Evolutionary conservation across 2,888 invertebrate species (phyloP), one percentile per base, ranked within the genome.

Genomic region (Melanotus villosus): DNA sequence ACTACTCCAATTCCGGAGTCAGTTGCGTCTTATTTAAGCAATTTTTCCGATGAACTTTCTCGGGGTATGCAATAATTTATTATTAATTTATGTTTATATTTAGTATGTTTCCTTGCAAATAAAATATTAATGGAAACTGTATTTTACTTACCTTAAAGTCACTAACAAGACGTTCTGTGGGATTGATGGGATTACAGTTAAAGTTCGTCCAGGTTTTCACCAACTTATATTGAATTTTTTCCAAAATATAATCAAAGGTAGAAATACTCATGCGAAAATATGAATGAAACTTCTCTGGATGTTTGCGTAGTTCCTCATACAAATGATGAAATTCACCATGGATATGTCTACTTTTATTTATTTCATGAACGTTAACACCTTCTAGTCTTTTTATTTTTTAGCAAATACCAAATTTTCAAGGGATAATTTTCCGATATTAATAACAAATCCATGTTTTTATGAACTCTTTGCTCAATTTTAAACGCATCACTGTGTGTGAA

Each of bases 141-240:
- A 5, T n/a, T 47, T 50, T 50, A 1, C 50, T 26, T 26, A 50
- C 50, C 50, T 23, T n/a, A 50, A 16, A 14, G 50, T 50, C 5
- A 50, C 26, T 50, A n/a, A 14, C 50, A 26, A 50, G 26, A 21
- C 26, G 26, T 50, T 50, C 26, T 30, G 26, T 26, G n/a, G 50
- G 26, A 1, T 9, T 26, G 7, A 50, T 12, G 23, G 50, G 26
- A 6, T 50, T 50, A 1, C 5, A 12, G 14, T 26, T 26, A 12
- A 2, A 50, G 50, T 50, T 50, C 14, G 26, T 50, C 50, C 50
- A 50, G n/a, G n/a, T n/a, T n/a, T n/a, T n/a, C n/a, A n/a, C n/a
- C n/a, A n/a, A n/a, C n/a, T n/a, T n/a, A n/a, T n/a, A n/a, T n/a
- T 43, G n/a, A n/a, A n/a, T n/a, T n/a, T n/a, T n/a, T n/a, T n/a